Evolutionary conservation across 1,140 invertebrate species (phyloP), one percentile per base, ranked within the genome.

Genomic region (Wasmannia auropunctata): DNA sequence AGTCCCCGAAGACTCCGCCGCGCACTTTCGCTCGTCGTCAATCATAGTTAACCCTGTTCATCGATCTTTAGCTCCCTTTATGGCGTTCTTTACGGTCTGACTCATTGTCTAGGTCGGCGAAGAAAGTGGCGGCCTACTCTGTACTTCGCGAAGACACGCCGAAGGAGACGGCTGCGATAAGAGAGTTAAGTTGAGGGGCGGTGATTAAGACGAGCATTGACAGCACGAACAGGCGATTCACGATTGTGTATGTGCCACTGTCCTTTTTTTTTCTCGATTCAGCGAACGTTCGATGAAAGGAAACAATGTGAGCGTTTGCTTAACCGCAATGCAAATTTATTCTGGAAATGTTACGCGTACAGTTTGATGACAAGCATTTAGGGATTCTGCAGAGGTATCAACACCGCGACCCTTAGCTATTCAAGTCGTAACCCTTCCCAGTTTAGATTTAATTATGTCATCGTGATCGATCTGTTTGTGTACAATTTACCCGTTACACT

Each of bases 391-490:
- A 22, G 83, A 87, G 86, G 76, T 74, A 72, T 79, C 79, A 58
- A 40, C 74, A 31, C 25, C 67, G 46, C 40, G 22, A 79, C 88
- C 86, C 88, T 90, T 90, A 90, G 58, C 86, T 86, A 90, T 90
- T 90, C 88, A 90, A 90, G 86, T 88, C 49, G 46, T 67, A 86
- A 89, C 88, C 89, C 89, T 90, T 88, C 77, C 60, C 63, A 79
- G 77, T 90, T n/a, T 86, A 63, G 56, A 86, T 86, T 88, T 90
- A 90, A 90, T 90, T 88, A 85, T 88, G 83, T 90, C 88, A 90
- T 90, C 70, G 88, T 58, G 75, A 90, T 87, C 88, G 88, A 90
- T 90, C 88, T 90, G 89, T 90, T 90, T 90, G 86, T 90, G 86
- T 58, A 51, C 86, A 56, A 85, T 85, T 87, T 62, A 25, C 3